These are phyloP conservation scores for Brachypalpus laphriformis DNA, from an alignment of 2,888 invertebrate species.

Conservation along the genomic window DNA sequence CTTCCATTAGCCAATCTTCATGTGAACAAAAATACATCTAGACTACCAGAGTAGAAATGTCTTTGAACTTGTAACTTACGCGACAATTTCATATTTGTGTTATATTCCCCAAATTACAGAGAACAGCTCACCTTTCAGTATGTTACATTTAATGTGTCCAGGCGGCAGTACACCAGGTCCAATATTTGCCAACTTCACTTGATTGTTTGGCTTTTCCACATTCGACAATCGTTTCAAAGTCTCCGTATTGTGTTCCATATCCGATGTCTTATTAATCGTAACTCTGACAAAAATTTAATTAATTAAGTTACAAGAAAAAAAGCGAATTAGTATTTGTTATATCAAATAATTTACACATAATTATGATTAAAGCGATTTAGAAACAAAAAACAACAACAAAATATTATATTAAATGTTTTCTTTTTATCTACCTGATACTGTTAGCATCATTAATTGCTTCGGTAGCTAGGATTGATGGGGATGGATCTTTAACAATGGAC, in stretches of 20 bases:
- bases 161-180: conserved; percentile 90
- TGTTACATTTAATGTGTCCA: conserved; percentile 96
- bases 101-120: background rate
- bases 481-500: conserved; percentile 88
- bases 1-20: background rate
- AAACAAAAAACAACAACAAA: conserved; percentile 26
- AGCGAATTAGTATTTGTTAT: conserved; percentile 26
- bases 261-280: conserved; percentile 83
- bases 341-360: background rate
- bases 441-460: conserved; percentile 85
- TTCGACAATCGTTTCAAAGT: conserved; percentile 86
- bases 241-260: conserved; percentile 86
- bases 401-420: conserved; percentile 45
- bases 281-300: conserved; percentile 77
- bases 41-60: background rate
- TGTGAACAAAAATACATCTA: background rate
- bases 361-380: conserved; percentile 46
- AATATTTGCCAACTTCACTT: conserved; percentile 86
- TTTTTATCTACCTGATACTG: conserved; percentile 83
- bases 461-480: conserved; percentile 84
- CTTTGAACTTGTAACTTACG: background rate
- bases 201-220: conserved; percentile 88
- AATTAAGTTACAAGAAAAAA: conserved; percentile 10
- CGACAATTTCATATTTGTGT: background rate
- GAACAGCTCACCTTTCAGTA: conserved; percentile 90